Evolutionary conservation across 2,888 invertebrate genomes (phyloP).

Genomic region (Colletes collaris): DNA sequence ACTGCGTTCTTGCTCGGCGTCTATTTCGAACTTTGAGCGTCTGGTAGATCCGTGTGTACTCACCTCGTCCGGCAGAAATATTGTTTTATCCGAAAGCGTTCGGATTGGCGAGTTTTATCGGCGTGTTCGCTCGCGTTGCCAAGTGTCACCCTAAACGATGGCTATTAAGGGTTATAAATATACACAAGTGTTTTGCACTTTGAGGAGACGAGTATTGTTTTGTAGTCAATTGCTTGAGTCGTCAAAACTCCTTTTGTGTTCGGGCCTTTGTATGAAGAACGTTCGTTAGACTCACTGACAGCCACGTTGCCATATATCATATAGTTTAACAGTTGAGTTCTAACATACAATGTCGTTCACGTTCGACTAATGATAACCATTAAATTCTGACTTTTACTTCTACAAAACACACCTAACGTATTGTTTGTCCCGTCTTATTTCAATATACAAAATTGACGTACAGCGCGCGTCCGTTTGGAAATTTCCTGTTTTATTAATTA

Average conservation of each 20-base stretch:
- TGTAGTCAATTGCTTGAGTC: constrained; percentile 18
- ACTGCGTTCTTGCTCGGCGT: constrained; percentile 22
- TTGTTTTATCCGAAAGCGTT: constrained; percentile 39
- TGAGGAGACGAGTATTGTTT: constrained; percentile 25
- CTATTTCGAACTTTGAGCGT: constrained; percentile 45
- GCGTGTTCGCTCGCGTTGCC: constrained; percentile 9
- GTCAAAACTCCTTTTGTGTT: neutral
- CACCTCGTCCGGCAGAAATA: constrained; percentile 33
- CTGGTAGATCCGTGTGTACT: neutral
- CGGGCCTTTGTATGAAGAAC: neutral
- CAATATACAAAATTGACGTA: no score
- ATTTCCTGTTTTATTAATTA: no score
- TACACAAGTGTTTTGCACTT: constrained; percentile 12
- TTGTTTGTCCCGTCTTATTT: no score
- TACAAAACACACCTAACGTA: no score
- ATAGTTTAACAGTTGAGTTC: neutral
- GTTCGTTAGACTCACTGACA: neutral
- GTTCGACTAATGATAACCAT: no score
- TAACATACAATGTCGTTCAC: neutral
- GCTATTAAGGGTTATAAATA: constrained; percentile 44
- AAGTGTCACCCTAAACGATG: constrained; percentile 19
- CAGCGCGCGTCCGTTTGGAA: no score
- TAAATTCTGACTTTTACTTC: no score
- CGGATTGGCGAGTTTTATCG: constrained; percentile 34
- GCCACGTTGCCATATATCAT: neutral